These are phyloP conservation scores for Platalea minor DNA, from an alignment of 2,797 vertebrate genomes.

Conservation along the genomic window DNA sequence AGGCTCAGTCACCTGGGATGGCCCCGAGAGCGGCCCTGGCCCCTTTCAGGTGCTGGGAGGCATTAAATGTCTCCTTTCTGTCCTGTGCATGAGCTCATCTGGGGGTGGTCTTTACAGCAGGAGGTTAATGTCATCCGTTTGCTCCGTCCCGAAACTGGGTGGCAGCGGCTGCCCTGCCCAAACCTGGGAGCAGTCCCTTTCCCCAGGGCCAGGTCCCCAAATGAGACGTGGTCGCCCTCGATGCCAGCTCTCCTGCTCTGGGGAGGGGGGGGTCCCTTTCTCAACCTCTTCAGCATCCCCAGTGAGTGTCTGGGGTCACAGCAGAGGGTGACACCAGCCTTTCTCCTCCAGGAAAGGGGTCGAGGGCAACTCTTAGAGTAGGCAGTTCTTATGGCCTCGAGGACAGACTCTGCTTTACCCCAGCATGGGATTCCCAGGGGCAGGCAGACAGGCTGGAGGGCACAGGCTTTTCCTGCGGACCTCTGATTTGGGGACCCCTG, in stretches of 20 bases:
- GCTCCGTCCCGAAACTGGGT: neutral
- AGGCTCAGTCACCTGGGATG: neutral
- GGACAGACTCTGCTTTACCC: neutral
- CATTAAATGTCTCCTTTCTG: neutral
- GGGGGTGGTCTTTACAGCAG: neutral
- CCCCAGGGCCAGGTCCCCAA: rapidly evolving
- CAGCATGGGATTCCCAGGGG: neutral
- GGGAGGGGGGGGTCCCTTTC: neutral
- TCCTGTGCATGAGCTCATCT: neutral
- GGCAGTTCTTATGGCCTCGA: rapidly evolving
- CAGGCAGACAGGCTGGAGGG: rapidly evolving
- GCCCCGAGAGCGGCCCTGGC: neutral
- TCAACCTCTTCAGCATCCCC: neutral
- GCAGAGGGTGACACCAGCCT: neutral
- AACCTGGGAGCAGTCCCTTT: neutral
- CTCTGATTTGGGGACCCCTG: neutral
- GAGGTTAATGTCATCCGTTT: neutral
- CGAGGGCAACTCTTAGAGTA: neutral
- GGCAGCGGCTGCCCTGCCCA: neutral
- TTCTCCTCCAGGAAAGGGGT: neutral
- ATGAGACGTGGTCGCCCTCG: rapidly evolving
- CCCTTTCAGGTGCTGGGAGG: neutral
- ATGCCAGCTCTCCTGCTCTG: rapidly evolving
- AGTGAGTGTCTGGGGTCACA: neutral
- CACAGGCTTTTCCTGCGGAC: neutral